Conservation (phyloP, 2,888 invertebrate genomes). For the Drosophila lacicola region DNA sequence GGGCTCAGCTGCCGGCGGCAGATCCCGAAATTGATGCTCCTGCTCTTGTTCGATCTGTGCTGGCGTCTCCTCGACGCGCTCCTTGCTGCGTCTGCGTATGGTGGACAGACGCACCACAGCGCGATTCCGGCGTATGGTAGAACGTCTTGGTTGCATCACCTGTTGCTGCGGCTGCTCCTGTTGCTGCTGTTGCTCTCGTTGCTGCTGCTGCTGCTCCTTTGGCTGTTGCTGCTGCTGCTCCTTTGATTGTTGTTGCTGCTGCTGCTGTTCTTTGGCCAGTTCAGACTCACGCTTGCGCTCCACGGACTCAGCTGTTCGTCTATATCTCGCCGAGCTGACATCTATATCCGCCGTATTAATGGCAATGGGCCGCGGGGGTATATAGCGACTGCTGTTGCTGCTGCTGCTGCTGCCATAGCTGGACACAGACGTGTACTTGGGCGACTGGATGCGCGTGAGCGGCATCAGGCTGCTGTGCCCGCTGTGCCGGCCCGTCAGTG, state of each 20-base stretch:
- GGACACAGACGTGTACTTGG: constrained; percentile 84
- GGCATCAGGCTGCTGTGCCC: constrained; percentile 81
- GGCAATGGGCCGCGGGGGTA: constrained; percentile 88
- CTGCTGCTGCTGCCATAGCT: constrained; percentile 77
- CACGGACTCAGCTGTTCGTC: constrained; percentile 46
- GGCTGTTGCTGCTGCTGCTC: constrained; percentile 57
- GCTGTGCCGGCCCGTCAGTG: constrained; percentile 65
- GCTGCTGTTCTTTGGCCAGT: constrained; percentile 18
- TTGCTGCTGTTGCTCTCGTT: constrained; percentile 48
- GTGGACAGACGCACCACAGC: constrained; percentile 91
- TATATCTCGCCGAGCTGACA: constrained; percentile 89
- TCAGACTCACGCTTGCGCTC: constrained; percentile 30
- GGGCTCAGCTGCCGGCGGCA: constrained; percentile 85
- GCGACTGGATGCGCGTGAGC: constrained; percentile 86
- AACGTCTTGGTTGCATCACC: constrained; percentile 85
- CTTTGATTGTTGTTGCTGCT: constrained; percentile 82
- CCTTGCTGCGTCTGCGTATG: constrained; percentile 84
- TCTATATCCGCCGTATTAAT: constrained; percentile 95
- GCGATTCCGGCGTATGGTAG: constrained; percentile 90
- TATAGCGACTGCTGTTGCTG: constrained; percentile 84
- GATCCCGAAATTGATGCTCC: constrained; percentile 64
- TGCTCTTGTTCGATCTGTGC: constrained; percentile 1
- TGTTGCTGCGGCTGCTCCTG: constrained; percentile 5
- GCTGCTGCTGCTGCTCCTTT: constrained; percentile 13
- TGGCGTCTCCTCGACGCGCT: constrained; percentile 42